A percentile compares a stretch with the other conserved stretches of the same genome.
These are phyloP conservation scores for Plemyria rubiginata DNA, from an alignment of 2,888 invertebrate genomes.

Conservation along the genomic window DNA sequence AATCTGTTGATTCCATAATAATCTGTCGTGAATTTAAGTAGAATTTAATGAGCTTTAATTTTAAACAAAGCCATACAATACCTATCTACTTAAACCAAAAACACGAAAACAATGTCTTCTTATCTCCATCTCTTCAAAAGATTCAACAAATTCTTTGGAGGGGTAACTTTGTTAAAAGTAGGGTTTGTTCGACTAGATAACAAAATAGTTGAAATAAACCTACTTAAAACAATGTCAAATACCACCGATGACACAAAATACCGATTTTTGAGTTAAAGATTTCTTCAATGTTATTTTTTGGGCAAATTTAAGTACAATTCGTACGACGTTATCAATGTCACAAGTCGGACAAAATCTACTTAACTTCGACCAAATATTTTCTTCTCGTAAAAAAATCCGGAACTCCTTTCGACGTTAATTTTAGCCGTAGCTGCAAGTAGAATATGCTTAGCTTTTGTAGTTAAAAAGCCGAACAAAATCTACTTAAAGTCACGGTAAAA, in stretches of 20 bases:
- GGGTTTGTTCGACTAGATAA: conserved; percentile 33
- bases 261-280: not conserved
- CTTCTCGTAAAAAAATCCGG: not conserved
- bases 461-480: conserved; percentile 48
- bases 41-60: conserved; percentile 40
- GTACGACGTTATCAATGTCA: conserved; percentile 43
- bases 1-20: not conserved
- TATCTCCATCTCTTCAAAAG: not conserved
- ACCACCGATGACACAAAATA: not conserved
- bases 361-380: conserved; percentile 35
- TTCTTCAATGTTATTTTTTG: not conserved
- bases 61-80: conserved; percentile 50
- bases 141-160: not conserved
- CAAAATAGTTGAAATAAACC: conserved; percentile 40
- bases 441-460: conserved; percentile 38
- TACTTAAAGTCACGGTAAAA: conserved; percentile 44
- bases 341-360: conserved; percentile 50
- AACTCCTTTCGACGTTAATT: not conserved
- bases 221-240: conserved; percentile 41
- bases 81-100: conserved; percentile 58
- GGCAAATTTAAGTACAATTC: conserved; percentile 41
- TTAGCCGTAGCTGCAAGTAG: conserved; percentile 17
- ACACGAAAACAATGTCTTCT: conserved; percentile 39
- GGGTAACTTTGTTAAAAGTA: conserved; percentile 36
- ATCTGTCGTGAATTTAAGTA: conserved; percentile 21